Base-by-base conservation (phyloP, 1,140 invertebrate species). In the Archivesica marissinica region DNA sequence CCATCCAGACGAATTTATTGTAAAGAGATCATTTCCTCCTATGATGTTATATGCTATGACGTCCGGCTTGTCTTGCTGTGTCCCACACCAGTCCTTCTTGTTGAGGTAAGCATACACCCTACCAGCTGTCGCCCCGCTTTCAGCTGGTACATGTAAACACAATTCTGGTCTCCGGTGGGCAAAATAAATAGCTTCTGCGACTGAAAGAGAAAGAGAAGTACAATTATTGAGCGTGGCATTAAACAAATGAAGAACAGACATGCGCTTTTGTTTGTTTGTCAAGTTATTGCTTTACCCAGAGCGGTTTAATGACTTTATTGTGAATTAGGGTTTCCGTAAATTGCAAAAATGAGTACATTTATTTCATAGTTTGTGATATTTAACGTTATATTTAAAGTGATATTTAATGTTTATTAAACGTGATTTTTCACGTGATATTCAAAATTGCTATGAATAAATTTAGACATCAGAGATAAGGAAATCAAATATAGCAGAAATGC, bases 121-220 rank as follows among this genome's bases (percentile, higher is more conserved):
- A 7, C 79, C 79, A 56, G 72, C 50, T 25, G 25, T 33, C 13
- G 64, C 28, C 30, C 79, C 64, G 23, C 13, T 41, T 59, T 23
- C 35, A 17, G 68, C n/a, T 7, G 64, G 61, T 52, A 41, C 44
- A 39, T 50, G 68, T 28, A 81, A 70, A 81, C 79, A 81, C 15
- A 81, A 39, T 44, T 70, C 64, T 4, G 44, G 64, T 33, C 41
- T 52, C 35, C 41, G 28, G 44, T 81, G 79, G 44, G 79, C 68
- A 70, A 81, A 70, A 35, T 81, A 81, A 70, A 81, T 35, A 72
- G 44, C 41, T 30, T 72, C 79, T 28, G 50, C 20, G 11, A 15
- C 79, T 81, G 79, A 54, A 81, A 79, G 44, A 61, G 28, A 33
- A 54, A 56, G 11, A 33, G 23, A 76, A 56, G 59, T 52, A 38